Evolutionary conservation across 1,140 invertebrate species (phyloP), one percentile per base, ranked within the genome.

Genomic region (Thaumetopoea pityocampa): DNA sequence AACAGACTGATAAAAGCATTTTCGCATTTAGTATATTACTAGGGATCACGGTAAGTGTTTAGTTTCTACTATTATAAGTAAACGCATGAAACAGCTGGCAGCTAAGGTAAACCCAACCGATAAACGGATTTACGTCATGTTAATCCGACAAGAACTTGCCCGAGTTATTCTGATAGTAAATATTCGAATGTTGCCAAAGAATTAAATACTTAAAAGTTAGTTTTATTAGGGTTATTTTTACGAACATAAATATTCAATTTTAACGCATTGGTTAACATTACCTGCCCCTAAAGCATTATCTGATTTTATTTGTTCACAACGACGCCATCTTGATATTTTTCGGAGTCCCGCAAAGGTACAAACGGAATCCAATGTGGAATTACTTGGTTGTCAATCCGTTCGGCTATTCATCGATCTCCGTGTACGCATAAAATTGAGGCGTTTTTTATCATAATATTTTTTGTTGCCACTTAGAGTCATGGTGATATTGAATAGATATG

Each of bases 321-420:
- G 54, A 49, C 54, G 54, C 54, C 44, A 52, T 51, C 43, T 56
- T 27, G 37, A 40, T 40, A 40, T 40, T 30, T 30, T 40, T 40
- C 30, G 18, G 37, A 28, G 26, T 30, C 27, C 35, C 37, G 37
- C 23, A 30, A 40, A 40, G 37, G 37, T 30, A 30, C 29, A 26
- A 30, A 40, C 27, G 37, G 27, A 40, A 30, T 28, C 26, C 14
- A 15, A 28, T 40, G 17, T 30, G 15, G 34, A 23, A 36, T 36
- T 36, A 30, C 37, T 40, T 18, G 37, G 29, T 40, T 40, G 30
- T 40, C 37, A 30, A 30, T 19, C 27, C 37, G 37, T 30, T 27
- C 37, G 27, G 27, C 37, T 28, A 40, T 36, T 36, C 34, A 36
- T 36, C 34, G 24, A 23, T 36, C 34, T 26, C 34, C 34, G 22